Evolutionary conservation across 2,113 vertebrate genomes (phyloP), one percentile per base, ranked within the genome.

Genomic region (Bombycilla garrulus): DNA sequence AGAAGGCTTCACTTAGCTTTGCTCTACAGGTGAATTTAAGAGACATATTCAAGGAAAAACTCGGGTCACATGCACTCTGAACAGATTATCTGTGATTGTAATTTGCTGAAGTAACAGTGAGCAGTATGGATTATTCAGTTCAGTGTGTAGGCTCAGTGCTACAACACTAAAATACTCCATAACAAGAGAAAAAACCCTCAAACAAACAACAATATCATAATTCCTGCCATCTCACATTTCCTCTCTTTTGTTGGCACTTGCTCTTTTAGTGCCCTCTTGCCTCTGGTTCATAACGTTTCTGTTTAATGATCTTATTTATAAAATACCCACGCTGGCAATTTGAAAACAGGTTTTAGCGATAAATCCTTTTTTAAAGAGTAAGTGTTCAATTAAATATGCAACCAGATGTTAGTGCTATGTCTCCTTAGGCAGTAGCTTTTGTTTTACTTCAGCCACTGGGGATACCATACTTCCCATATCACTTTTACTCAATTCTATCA

Each of bases 221-320:
- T 78, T 90, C 12, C 21, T 86, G 12, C 21, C 36, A 22, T 33
- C 42, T 93, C 38, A 22, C 0, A 0, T 47, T 76, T 86, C 45
- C 18, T 69, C 64, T 78, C 0, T 45, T 70, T 90, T 38, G 12
- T 88, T 85, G 70, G 12, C 56, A 62, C 22, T 83, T 93, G 18
- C 12, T 77, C 26, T 88, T 86, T 83, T 70, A 92, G 47, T 90
- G 60, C 51, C 50, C 56, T 73, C 56, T 47, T 93, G 50, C 50
- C 56, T 76, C 50, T 28, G 53, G 58, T 93, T 92, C 25, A 9
- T 50, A 90, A 90, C 54, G 51, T 73, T 95, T 83, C 76, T 61
- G 17, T 93, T 88, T 95, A 86, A 95, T 81, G 47, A 58, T 73
- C 64, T 83, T 94, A 92, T 82, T 88, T 90, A 82, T 51, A 88